phyloP scores from a whole-genome alignment of 1,140 invertebrate genomes.

The Drosophila busckii region DNA sequence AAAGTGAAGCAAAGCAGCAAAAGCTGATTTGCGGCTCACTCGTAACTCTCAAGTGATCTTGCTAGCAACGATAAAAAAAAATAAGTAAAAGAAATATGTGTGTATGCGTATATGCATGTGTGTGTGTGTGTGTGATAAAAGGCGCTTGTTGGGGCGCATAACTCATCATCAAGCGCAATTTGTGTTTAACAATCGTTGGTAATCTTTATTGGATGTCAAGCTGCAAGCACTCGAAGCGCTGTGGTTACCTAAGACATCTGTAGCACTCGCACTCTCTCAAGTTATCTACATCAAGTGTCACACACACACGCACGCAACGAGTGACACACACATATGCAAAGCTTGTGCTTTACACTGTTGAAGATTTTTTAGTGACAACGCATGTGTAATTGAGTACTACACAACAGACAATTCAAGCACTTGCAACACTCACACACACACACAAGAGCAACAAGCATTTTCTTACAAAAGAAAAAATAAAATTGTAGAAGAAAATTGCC shows the following conservation, averaged over 20 bases:
- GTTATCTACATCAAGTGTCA: conserved; percentile 63
- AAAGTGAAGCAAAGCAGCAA: conserved; percentile 29
- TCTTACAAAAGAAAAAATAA: conserved; percentile 17
- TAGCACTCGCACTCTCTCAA: conserved; percentile 28
- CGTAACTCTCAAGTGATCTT: conserved; percentile 14
- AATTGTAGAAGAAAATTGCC: conserved; percentile 22
- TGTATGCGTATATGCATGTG: background rate
- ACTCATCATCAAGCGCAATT: conserved; percentile 72
- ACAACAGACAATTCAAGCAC: conserved; percentile 66
- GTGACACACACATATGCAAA: conserved; percentile 44
- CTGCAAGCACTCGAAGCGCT: conserved; percentile 8
- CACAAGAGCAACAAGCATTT: conserved; percentile 19
- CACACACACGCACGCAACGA: conserved; percentile 3
- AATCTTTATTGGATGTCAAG: conserved; percentile 74
- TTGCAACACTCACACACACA: conserved; percentile 15
- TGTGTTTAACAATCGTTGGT: conserved; percentile 74
- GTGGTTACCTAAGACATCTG: conserved; percentile 38
- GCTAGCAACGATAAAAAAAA: background rate
- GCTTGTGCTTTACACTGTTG: conserved; percentile 18
- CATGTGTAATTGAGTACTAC: conserved; percentile 74
- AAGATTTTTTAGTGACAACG: conserved; percentile 71
- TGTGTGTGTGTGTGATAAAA: conserved; percentile 1
- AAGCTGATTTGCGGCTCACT: conserved; percentile 52
- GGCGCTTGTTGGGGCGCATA: conserved; percentile 29
- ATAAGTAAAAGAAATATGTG: conserved; percentile 10